Evolutionary conservation across 2,797 vertebrate species (phyloP).

Genomic region (Euthynnus affinis): DNA sequence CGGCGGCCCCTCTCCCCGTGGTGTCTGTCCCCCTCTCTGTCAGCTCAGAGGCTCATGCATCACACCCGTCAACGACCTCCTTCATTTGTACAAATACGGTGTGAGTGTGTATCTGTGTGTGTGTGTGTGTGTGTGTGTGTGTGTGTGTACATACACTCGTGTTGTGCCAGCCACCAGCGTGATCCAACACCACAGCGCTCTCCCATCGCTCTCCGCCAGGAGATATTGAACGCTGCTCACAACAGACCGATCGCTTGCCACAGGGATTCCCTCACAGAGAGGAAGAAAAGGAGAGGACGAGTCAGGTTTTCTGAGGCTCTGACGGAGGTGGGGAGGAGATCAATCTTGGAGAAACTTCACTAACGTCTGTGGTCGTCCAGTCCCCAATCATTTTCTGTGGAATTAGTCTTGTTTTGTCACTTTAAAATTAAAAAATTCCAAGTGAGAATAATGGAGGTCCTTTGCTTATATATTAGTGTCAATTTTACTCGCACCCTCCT

Average conservation of each 20-base stretch:
- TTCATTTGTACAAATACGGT: conserved; percentile 92
- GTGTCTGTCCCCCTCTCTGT: conserved; percentile 85
- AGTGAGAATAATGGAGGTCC: conserved; percentile 72
- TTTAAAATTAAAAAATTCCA: conserved; percentile 83
- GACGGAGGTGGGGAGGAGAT: conserved; percentile 65
- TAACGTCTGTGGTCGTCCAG: conserved; percentile 65
- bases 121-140: conserved; percentile 56
- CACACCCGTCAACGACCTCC: conserved; percentile 85
- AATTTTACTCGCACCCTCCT: conserved; percentile 44
- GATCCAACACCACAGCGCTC: conserved; percentile 56
- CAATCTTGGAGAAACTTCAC: conserved; percentile 76
- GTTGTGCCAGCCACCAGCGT: conserved; percentile 60
- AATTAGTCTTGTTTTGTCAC: conserved; percentile 84
- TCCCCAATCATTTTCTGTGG: conserved; percentile 69
- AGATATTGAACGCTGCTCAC: conserved; percentile 79
- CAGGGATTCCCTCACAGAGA: conserved; percentile 79
- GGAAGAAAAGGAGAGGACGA: conserved; percentile 59
- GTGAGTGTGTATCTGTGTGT: conserved; percentile 65
- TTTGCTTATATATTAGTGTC: conserved; percentile 71
- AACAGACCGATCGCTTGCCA: conserved; percentile 80
- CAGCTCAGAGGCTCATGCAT: conserved; percentile 90
- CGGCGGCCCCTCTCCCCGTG: conserved; percentile 58
- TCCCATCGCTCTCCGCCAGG: conserved; percentile 75
- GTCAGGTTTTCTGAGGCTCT: conserved; percentile 59
- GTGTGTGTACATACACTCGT: conserved; percentile 13